Evolutionary conservation across 2,888 invertebrate species (phyloP).

Genomic region (Scaptomyza polygonia): DNA sequence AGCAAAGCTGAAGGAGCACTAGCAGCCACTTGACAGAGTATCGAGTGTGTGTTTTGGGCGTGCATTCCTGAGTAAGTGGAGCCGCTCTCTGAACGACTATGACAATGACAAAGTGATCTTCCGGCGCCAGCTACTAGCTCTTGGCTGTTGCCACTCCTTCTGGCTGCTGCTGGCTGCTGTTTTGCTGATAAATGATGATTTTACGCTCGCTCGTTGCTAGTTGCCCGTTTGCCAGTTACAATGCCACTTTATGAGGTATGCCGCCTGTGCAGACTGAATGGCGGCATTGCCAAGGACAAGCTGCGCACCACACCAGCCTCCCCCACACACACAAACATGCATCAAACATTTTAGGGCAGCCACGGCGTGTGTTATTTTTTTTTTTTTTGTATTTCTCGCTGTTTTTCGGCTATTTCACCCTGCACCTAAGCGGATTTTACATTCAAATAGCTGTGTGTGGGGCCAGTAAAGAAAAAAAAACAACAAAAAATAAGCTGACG

Average conservation of each 20-base stretch:
- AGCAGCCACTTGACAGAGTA: constrained; percentile 35
- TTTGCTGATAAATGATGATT: constrained; percentile 71
- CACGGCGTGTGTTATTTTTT: constrained; percentile 40
- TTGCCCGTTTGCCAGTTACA: constrained; percentile 50
- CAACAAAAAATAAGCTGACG: constrained; percentile 56
- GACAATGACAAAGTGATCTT: constrained; percentile 82
- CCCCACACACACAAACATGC: constrained; percentile 1
- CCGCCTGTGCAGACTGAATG: constrained; percentile 44
- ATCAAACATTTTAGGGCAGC: constrained; percentile 18
- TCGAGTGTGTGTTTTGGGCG: constrained; percentile 26
- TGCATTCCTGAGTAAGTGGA: constrained; percentile 41
- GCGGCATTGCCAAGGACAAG: constrained; percentile 53
- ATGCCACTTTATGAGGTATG: constrained; percentile 70
- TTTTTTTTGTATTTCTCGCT: constrained; percentile 3
- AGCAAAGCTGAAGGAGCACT: constrained; percentile 2
- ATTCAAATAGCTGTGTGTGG: constrained; percentile 58
- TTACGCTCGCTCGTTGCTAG: constrained; percentile 58
- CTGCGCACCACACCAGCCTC: constrained; percentile 18
- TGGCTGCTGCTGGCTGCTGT: constrained; percentile 17
- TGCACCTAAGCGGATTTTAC: constrained; percentile 69
- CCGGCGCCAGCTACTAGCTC: constrained; percentile 65
- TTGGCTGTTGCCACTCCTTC: constrained; percentile 25
- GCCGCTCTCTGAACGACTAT: constrained; percentile 54
- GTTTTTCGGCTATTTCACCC: constrained; percentile 39
- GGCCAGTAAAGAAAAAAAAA: constrained; percentile 10